These are phyloP conservation scores for Channa striata DNA, from an alignment of 2,797 vertebrate species.

Conservation along the genomic window DNA sequence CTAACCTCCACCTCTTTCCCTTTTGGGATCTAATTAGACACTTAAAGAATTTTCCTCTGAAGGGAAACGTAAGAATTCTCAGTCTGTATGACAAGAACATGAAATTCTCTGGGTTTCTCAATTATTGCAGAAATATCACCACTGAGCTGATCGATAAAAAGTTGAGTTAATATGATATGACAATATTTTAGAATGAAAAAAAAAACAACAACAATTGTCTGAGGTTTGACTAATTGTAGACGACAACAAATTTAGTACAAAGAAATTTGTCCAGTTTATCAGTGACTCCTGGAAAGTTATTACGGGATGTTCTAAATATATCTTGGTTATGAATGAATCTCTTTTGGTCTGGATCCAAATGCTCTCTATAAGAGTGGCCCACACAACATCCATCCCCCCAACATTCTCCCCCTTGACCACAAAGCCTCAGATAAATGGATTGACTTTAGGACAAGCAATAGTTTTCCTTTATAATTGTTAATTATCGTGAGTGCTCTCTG, in stretches of 20 bases:
- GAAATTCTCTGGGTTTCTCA: not conserved
- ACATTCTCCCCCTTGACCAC: not conserved
- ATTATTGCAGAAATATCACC: not conserved
- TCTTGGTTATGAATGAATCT: conserved; percentile 36
- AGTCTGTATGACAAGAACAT: not conserved
- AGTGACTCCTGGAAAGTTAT: conserved; percentile 30
- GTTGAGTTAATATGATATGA: too few relatives aligned
- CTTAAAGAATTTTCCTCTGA: not conserved
- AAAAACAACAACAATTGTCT: not conserved
- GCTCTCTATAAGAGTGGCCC: conserved; percentile 29
- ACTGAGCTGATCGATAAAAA: too few relatives aligned
- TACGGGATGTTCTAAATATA: conserved; percentile 58
- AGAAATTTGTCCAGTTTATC: conserved; percentile 11
- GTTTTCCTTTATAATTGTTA: conserved; percentile 81
- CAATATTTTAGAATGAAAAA: too few relatives aligned
- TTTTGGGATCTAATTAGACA: conserved; percentile 16
- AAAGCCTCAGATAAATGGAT: conserved; percentile 76
- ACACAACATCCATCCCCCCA: conserved; percentile 40
- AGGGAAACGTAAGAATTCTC: not conserved
- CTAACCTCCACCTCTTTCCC: conserved; percentile 2
- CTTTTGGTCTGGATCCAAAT: conserved; percentile 63
- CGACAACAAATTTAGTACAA: not conserved
- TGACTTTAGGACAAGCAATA: conserved; percentile 72
- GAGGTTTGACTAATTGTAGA: not conserved
- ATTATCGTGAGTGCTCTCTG: conserved; percentile 85